Conservation (phyloP, 1,140 invertebrate genomes). For the Conus betulinus region DNA sequence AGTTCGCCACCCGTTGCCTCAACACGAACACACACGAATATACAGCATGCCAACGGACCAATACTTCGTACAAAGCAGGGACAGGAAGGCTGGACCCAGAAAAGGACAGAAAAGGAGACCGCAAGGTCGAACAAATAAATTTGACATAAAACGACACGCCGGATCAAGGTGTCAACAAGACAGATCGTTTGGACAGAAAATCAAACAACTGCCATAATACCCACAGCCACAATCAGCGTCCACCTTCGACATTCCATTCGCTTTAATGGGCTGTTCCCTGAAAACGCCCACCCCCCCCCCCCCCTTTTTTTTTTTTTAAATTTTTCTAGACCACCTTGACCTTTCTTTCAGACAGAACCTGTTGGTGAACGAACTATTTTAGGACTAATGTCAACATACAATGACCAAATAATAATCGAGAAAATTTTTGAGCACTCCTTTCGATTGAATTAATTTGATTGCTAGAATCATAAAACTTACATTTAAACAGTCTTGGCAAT, state of each 20-base stretch:
- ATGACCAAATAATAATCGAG: background rate
- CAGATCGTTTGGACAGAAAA: background rate
- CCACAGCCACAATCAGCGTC: background rate
- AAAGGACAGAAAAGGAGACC: background rate
- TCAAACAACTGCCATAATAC: constrained; percentile 26
- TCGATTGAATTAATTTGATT: background rate
- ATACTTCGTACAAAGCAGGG: background rate
- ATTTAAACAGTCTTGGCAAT: background rate
- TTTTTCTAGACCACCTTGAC: no score
- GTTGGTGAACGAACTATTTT: no score
- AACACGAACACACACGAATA: no score
- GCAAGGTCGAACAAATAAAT: background rate
- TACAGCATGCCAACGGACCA: no score
- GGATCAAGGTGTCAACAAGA: background rate
- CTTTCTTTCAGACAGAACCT: no score
- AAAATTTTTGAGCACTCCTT: background rate
- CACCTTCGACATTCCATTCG: background rate
- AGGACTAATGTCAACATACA: background rate
- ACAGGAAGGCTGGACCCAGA: background rate
- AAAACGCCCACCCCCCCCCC: background rate
- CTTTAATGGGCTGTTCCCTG: constrained; percentile 25
- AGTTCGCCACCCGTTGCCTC: no score
- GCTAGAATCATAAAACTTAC: background rate
- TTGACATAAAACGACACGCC: constrained; percentile 16
- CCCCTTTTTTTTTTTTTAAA: no score